A percentile compares a stretch with the other conserved stretches of the same genome.
phyloP scores from a whole-genome alignment of 2,113 vertebrate species.

The Oryzias woworae region DNA sequence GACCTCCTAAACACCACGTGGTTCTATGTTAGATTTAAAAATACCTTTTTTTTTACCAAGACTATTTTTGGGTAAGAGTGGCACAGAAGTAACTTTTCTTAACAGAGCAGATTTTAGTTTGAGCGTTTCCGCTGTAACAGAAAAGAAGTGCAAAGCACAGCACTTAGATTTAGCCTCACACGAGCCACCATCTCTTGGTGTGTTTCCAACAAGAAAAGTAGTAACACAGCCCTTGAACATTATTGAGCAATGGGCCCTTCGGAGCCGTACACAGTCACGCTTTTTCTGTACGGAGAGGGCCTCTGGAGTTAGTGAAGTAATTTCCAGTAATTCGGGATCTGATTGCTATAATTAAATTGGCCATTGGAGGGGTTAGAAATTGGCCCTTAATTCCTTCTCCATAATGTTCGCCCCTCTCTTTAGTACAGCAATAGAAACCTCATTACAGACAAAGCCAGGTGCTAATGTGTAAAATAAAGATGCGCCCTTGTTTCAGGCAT shows the following conservation, averaged over 20 bases:
- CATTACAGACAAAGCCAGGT: constrained; percentile 51
- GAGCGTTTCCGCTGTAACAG: constrained; percentile 23
- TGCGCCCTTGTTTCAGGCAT: constrained; percentile 20
- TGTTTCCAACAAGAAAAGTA: not conserved
- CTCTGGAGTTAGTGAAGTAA: constrained; percentile 31
- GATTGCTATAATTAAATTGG: constrained; percentile 72
- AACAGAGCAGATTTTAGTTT: constrained; percentile 1
- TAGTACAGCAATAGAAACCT: constrained; percentile 42
- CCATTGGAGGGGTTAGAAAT: constrained; percentile 44
- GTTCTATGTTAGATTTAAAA: no score
- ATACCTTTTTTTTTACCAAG: no score
- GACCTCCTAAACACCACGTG: no score
- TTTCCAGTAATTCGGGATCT: constrained; percentile 61
- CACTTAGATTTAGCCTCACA: constrained; percentile 9
- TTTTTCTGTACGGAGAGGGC: constrained; percentile 31
- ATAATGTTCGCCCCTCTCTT: constrained; percentile 36
- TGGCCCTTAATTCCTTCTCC: constrained; percentile 32
- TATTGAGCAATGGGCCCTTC: constrained; percentile 8
- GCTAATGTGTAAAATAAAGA: constrained; percentile 56
- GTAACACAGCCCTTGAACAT: constrained; percentile 6
- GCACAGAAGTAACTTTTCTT: no score
- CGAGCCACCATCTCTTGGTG: constrained; percentile 6
- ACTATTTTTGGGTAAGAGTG: no score
- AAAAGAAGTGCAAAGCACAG: constrained; percentile 16
- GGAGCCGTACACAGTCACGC: constrained; percentile 17